Evolutionary conservation across 2,888 invertebrate genomes (phyloP).

Genomic region (Serripes groenlandicus): DNA sequence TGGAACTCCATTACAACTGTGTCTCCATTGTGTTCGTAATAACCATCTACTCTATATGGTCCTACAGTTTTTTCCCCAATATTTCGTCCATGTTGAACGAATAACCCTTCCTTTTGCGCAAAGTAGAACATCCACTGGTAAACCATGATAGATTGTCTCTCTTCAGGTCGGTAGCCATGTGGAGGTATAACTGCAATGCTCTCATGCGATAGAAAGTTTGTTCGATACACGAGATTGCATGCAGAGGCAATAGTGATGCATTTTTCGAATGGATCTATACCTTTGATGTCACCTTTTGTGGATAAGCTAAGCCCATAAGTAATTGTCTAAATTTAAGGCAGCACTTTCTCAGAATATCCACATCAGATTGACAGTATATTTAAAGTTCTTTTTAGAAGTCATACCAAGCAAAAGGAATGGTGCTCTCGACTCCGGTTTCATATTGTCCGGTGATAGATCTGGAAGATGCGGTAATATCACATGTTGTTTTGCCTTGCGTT

Average conservation of each 20-base stretch:
- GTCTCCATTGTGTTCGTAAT: slow-evolving; percentile 28
- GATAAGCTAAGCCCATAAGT: background rate
- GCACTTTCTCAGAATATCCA: slow-evolving; percentile 21
- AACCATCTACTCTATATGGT: slow-evolving; percentile 44
- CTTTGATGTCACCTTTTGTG: background rate
- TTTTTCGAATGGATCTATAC: slow-evolving; percentile 39
- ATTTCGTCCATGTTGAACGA: slow-evolving; percentile 45
- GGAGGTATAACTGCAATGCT: background rate
- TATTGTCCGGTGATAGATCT: background rate
- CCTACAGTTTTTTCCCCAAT: slow-evolving; percentile 37
- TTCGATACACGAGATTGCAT: slow-evolving; percentile 41
- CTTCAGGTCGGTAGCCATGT: background rate
- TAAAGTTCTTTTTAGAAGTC: slow-evolving; percentile 53
- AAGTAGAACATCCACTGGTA: slow-evolving; percentile 12
- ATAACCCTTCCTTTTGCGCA: background rate
- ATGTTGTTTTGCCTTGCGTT: slow-evolving; percentile 10
- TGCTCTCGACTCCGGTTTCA: slow-evolving; percentile 12
- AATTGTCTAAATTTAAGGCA: background rate
- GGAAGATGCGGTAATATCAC: slow-evolving; percentile 23
- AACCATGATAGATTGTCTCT: background rate
- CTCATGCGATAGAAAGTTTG: slow-evolving; percentile 15
- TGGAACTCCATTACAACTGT: background rate
- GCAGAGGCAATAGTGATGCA: slow-evolving; percentile 54
- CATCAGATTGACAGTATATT: slow-evolving; percentile 56
- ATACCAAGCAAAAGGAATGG: slow-evolving; percentile 25